Percentiles rank a stretch among this genome's conserved stretches.
Conservation (phyloP, 2,113 vertebrate species). For the Delphinapterus leucas region DNA sequence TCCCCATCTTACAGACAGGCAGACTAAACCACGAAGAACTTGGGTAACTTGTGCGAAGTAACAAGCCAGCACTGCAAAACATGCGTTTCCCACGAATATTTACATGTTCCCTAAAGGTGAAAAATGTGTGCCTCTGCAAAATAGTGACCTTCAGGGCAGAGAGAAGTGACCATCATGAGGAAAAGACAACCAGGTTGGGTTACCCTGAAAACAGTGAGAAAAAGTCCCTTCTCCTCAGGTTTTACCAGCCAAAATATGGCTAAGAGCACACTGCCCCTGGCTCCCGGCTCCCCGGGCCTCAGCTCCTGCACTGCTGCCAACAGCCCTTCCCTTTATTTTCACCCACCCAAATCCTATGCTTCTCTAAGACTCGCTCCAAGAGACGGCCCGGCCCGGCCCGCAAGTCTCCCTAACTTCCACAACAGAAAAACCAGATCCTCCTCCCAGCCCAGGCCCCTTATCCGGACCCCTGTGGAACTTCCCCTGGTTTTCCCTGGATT, state of each 20-base stretch:
- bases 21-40: not conserved
- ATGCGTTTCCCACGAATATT: not conserved
- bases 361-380: not conserved
- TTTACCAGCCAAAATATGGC: not conserved
- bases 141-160: not conserved
- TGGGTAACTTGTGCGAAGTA: not conserved
- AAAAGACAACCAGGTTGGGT: not conserved
- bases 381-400: not conserved
- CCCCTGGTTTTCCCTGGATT: no score
- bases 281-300: fast-evolving
- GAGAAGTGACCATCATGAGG: not conserved
- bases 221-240: not conserved
- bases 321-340: not conserved
- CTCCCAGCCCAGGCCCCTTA: fast-evolving
- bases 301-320: not conserved
- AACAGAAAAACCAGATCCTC: fast-evolving
- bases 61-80: not conserved
- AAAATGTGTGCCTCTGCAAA: not conserved
- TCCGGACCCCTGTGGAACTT: not conserved
- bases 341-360: not conserved
- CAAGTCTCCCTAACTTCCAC: fast-evolving
- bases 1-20: not conserved
- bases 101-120: not conserved
- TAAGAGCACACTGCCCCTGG: fast-evolving
- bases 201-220: not conserved